Percentiles rank a stretch among this genome's conserved stretches.
Conservation (phyloP, 2,113 vertebrate genomes). For the Oxygymnocypris stewartii region DNA sequence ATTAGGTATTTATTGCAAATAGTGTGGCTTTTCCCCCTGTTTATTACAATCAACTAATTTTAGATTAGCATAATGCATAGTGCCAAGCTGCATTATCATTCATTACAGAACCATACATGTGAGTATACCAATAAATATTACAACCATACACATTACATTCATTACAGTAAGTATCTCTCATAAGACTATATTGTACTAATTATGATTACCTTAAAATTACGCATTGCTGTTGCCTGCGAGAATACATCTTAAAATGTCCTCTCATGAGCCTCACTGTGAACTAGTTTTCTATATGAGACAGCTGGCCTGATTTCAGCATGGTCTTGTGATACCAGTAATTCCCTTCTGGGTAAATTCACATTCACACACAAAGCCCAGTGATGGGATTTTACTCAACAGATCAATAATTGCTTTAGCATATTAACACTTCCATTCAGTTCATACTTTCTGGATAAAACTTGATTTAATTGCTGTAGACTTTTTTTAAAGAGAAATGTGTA, state of each 20-base stretch:
- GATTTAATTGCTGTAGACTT: not conserved
- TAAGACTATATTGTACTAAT: constrained; percentile 26
- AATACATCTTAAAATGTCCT: constrained; percentile 11
- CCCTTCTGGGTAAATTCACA: constrained; percentile 29
- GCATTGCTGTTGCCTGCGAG: constrained; percentile 17
- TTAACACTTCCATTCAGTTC: constrained; percentile 37
- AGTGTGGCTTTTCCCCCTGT: not conserved
- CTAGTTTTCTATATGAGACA: constrained; percentile 45
- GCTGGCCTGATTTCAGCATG: constrained; percentile 43
- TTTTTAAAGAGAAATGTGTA: not conserved
- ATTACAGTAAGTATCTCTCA: constrained; percentile 32
- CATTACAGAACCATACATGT: not conserved
- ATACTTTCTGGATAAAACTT: not conserved
- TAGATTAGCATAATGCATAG: not conserved
- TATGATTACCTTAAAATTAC: constrained; percentile 37
- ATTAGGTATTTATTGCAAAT: not conserved
- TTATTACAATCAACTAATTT: not conserved
- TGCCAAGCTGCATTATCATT: not conserved
- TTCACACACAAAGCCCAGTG: constrained; percentile 20
- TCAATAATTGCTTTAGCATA: constrained; percentile 38
- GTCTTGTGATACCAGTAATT: constrained; percentile 28
- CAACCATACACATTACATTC: not conserved
- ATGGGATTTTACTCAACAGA: constrained; percentile 25
- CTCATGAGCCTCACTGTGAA: constrained; percentile 31
- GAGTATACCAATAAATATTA: constrained; percentile 12